Evolutionary conservation across 2,797 vertebrate species (phyloP), one percentile per base, ranked within the genome.

Genomic region (Poecilia picta): DNA sequence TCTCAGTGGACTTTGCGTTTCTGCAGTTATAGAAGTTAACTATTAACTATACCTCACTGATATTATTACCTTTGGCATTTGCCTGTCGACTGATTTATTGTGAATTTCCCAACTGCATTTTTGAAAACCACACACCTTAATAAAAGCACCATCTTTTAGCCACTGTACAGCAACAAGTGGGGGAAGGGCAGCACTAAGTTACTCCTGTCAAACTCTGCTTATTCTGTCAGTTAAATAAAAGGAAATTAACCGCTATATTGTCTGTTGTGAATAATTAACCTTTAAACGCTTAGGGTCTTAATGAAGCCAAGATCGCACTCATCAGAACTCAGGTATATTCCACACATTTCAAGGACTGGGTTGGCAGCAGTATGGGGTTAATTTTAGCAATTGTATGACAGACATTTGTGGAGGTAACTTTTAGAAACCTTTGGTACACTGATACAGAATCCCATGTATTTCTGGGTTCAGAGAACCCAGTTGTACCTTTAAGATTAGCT

Each of bases 401-500:
- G n/a, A 15, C 20, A 23, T 41, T 39, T 41, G 8, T 68, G 5
- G 33, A 39, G 64, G 18, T 6, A 66, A 66, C 33, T 39, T 66
- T 64, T 20, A 20, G 25, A 70, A 70, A 43, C 23, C 41, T 70
- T 49, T 15, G 66, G 23, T n/a, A 70, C 23, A 13, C 25, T 41
- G 64, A 68, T 41, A 66, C 64, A 39, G 36, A 6, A 4, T 11
- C 59, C 8, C 36, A 39, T 18, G 59, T 23, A 23, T 10, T 2
- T 36, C 79, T 73, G 45, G 31, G 70, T 87, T 76, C 72, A 83
- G 47, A 86, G 74, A 64, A 82, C 66, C 82, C 73, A 47, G 59
- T 73, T 84, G 77, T 82, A 80, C 74, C 78, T 79, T 81, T 64
- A 8, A 51, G 70, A 78, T 78, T 72, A 84, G 62, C 43, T 74